Conservation (phyloP, 2,113 vertebrate species). For the Pelodiscus sinensis region DNA sequence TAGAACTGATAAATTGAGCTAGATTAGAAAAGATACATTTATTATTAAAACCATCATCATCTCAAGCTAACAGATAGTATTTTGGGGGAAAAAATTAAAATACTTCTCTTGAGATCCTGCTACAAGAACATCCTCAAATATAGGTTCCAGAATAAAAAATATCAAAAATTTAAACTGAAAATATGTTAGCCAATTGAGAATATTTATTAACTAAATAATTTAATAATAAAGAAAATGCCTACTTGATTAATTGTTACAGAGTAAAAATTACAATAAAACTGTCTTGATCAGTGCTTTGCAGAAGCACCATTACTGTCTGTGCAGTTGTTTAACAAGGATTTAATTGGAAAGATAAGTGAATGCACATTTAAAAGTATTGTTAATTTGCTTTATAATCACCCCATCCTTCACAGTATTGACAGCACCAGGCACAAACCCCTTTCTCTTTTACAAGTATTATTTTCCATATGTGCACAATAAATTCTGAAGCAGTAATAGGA, state of each 20-base stretch:
- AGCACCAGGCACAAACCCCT: conserved; percentile 85
- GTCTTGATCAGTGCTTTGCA: conserved; percentile 89
- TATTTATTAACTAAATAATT: conserved; percentile 90
- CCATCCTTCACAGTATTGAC: conserved; percentile 92
- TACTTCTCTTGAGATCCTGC: conserved; percentile 26
- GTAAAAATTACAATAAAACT: conserved; percentile 91
- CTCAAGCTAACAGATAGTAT: conserved; percentile 10
- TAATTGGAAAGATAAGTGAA: conserved; percentile 94
- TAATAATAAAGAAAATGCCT: conserved; percentile 89
- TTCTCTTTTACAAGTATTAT: conserved; percentile 90
- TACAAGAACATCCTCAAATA: conserved; percentile 25
- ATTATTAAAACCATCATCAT: not conserved
- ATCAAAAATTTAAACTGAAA: conserved; percentile 73
- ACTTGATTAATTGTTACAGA: conserved; percentile 89
- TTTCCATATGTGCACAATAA: conserved; percentile 89
- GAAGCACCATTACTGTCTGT: conserved; percentile 89
- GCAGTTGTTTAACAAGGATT: conserved; percentile 92
- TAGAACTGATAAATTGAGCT: not conserved
- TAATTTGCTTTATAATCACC: conserved; percentile 93
- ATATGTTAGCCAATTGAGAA: conserved; percentile 77
- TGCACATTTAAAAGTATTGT: conserved; percentile 92
- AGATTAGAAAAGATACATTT: conserved; percentile 33
- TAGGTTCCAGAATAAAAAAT: conserved; percentile 47
- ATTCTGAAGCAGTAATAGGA: conserved; percentile 85
- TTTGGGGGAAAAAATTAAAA: conserved; percentile 39